These are phyloP conservation scores for Oenanthe melanoleuca DNA, from an alignment of 2,113 vertebrate species.

Conservation along the genomic window DNA sequence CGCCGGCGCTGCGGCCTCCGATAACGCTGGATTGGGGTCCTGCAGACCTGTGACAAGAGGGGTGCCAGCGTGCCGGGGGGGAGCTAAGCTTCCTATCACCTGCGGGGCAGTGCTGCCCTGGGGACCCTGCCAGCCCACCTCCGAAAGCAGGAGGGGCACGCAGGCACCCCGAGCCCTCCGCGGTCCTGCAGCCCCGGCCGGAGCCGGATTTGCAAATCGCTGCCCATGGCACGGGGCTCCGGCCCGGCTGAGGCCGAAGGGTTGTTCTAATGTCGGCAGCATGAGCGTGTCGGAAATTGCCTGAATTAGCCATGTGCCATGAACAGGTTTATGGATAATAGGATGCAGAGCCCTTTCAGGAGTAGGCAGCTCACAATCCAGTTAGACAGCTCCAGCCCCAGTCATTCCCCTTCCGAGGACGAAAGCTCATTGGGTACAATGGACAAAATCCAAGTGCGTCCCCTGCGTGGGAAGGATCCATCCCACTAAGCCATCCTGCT, in stretches of 20 bases:
- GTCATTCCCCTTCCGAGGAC: not conserved
- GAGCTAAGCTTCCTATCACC: slow-evolving; percentile 10
- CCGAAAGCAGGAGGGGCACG: not conserved
- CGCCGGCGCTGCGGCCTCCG: not conserved
- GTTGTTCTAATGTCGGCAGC: not conserved
- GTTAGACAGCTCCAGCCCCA: not conserved
- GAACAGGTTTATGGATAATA: slow-evolving; percentile 55
- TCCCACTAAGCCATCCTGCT: not conserved
- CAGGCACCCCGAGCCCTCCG: rapidly evolving
- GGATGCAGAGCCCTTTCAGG: slow-evolving; percentile 41
- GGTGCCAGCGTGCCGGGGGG: not conserved
- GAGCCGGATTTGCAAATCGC: not conserved
- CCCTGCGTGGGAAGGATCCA: not conserved
- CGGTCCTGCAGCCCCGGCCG: too few relatives aligned
- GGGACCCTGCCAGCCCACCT: not conserved
- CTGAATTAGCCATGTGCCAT: slow-evolving; percentile 45
- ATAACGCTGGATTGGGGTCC: slow-evolving; percentile 32
- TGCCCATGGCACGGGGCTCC: not conserved
- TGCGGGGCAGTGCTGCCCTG: not conserved
- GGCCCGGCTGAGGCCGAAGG: not conserved
- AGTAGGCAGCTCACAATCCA: not conserved
- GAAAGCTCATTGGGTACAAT: not conserved
- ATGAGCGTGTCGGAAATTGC: slow-evolving; percentile 40
- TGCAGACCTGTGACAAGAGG: slow-evolving; percentile 12
- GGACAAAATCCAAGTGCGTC: not conserved